These are phyloP conservation scores for Caenorhabditis parvicauda DNA, from an alignment of 2,888 invertebrate genomes.

Conservation along the genomic window DNA sequence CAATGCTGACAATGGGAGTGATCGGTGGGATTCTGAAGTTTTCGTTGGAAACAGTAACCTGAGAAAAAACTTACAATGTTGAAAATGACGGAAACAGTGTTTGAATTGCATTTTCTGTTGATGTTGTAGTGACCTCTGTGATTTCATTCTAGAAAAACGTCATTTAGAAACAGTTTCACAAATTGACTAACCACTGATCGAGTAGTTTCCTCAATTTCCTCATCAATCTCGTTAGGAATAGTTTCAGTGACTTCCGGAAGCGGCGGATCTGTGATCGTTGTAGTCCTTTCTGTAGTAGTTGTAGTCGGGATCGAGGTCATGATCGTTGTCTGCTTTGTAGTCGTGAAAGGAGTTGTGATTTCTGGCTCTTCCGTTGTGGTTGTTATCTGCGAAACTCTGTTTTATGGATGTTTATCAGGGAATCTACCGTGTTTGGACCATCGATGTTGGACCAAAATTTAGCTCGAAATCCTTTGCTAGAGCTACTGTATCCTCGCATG, in stretches of 20 bases:
- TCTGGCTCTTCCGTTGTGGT: constrained; percentile 9
- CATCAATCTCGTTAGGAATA: no score
- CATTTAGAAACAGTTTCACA: no score
- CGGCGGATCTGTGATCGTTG: constrained; percentile 5
- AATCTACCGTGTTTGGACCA: constrained; percentile 12
- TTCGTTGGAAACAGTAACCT: not conserved
- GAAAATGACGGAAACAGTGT: constrained; percentile 16
- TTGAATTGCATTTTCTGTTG: constrained; percentile 13
- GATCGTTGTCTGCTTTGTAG: constrained; percentile 3
- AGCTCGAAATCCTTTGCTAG: constrained; percentile 46
- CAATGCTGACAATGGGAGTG: constrained; percentile 10
- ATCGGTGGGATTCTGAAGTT: constrained; percentile 18
- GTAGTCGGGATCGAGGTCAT: not conserved
- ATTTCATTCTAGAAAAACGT: no score
- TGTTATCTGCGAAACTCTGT: constrained; percentile 4
- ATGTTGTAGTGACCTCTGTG: no score
- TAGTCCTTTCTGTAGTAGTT: not conserved
- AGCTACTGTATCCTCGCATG: constrained; percentile 43
- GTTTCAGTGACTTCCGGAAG: not conserved
- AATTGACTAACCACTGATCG: no score
- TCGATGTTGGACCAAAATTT: constrained; percentile 50
- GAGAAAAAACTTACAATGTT: constrained; percentile 10
- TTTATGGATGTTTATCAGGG: no score
- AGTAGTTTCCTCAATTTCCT: not conserved
- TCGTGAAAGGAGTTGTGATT: constrained; percentile 10